phyloP scores from a whole-genome alignment of 1,140 invertebrate species.

The Hycleus cichorii region DNA sequence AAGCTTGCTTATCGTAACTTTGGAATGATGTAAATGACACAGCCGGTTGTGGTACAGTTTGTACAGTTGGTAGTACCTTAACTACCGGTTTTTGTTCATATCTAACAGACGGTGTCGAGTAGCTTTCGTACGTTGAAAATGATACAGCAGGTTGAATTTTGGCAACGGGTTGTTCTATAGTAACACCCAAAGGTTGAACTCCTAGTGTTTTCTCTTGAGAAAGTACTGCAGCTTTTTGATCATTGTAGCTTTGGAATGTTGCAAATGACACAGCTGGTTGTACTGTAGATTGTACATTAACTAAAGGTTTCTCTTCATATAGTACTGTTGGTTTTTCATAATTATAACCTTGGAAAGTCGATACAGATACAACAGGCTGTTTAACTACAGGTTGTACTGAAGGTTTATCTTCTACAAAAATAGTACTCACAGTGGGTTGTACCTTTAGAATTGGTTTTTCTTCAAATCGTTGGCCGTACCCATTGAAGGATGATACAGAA shows the following conservation, averaged over 20 bases:
- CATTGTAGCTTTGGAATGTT: background rate
- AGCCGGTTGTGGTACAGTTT: slow-evolving; percentile 7
- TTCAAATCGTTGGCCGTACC: background rate
- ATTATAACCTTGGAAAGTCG: slow-evolving; percentile 23
- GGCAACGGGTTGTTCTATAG: too few relatives aligned
- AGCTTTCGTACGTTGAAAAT: background rate
- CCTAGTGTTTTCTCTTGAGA: too few relatives aligned
- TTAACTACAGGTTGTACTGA: too few relatives aligned
- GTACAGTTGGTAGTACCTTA: slow-evolving; percentile 1
- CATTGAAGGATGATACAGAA: background rate
- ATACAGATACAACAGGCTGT: too few relatives aligned
- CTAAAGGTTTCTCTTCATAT: slow-evolving; percentile 26
- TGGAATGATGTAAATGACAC: background rate
- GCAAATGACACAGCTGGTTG: slow-evolving; percentile 6
- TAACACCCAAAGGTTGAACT: too few relatives aligned
- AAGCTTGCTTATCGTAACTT: background rate
- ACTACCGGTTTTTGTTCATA: background rate
- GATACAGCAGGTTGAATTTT: too few relatives aligned
- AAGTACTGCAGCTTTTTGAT: too few relatives aligned
- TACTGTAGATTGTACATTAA: slow-evolving; percentile 7
- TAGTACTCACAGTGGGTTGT: background rate
- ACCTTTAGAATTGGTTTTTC: background rate
- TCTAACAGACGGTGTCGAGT: background rate
- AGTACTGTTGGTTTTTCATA: slow-evolving; percentile 26
- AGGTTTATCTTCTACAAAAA: too few relatives aligned